These are phyloP conservation scores for Aphrophora alni DNA, from an alignment of 2,888 invertebrate species.

Conservation along the genomic window DNA sequence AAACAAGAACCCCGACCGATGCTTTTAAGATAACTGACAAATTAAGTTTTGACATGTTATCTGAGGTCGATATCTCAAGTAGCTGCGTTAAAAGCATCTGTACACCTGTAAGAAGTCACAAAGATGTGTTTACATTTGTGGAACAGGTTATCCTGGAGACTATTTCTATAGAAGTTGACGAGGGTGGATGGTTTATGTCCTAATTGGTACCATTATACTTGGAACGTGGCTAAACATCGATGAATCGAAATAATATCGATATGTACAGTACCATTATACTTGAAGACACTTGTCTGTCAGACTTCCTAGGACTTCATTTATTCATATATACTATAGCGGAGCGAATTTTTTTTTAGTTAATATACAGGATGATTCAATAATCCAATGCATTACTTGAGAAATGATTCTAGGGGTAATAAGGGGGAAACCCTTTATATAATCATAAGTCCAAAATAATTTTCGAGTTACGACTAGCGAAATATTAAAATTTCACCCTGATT, in stretches of 20 bases:
- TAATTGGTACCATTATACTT: neutral
- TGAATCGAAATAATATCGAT: too few species aligned
- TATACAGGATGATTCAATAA: too few species aligned
- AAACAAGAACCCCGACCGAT: constrained; percentile 4
- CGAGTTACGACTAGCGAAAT: too few species aligned
- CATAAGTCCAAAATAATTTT: too few species aligned
- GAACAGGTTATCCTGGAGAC: neutral
- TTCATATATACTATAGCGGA: too few species aligned
- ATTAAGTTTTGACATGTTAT: neutral
- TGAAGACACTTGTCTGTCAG: neutral
- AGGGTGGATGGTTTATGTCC: neutral
- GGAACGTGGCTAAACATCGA: too few species aligned
- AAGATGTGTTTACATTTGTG: neutral
- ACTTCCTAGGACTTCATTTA: too few species aligned
- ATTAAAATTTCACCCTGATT: too few species aligned
- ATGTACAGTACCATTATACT: neutral
- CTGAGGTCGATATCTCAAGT: neutral
- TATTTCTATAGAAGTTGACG: neutral
- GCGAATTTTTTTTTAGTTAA: too few species aligned
- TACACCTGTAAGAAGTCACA: constrained; percentile 1
- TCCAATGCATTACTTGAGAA: too few species aligned
- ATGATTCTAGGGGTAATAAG: too few species aligned
- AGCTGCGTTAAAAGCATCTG: neutral
- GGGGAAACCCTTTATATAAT: too few species aligned
- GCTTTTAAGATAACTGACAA: constrained; percentile 5